phyloP scores from a whole-genome alignment of 2,888 invertebrate species.

The Cantharis nigra region DNA sequence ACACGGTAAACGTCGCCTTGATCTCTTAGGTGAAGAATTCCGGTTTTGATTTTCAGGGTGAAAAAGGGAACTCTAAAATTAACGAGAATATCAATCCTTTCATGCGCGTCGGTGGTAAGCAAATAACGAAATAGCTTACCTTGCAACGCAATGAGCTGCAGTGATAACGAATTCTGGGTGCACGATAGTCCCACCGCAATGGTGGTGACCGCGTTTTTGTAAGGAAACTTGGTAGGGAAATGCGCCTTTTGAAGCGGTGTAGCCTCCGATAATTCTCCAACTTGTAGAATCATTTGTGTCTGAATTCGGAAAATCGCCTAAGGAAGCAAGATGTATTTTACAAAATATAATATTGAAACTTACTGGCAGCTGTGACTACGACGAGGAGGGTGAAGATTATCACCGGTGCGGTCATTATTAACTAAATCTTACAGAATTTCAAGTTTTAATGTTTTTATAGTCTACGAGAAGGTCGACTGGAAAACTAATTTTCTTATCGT shows the following conservation, averaged over 20 bases:
- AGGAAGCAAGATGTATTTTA: not conserved
- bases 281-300: not conserved
- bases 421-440: not conserved
- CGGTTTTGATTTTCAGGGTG: conserved; percentile 52
- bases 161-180: not conserved
- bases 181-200: not conserved
- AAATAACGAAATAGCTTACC: not conserved
- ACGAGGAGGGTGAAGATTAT: not conserved
- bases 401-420: not conserved
- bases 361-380: not conserved
- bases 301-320: not conserved
- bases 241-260: not conserved
- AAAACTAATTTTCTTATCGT: not conserved
- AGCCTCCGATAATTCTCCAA: not conserved
- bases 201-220: not conserved
- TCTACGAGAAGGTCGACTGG: not conserved
- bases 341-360: not conserved
- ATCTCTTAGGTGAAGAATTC: conserved; percentile 43
- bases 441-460: not conserved
- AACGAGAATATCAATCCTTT: no score
- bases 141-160: not conserved
- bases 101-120: no score
- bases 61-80: not conserved
- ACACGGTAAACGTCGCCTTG: conserved; percentile 56
- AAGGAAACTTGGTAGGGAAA: not conserved